These are phyloP conservation scores for Setipinna tenuifilis DNA, from an alignment of 2,797 vertebrate genomes.

Conservation along the genomic window DNA sequence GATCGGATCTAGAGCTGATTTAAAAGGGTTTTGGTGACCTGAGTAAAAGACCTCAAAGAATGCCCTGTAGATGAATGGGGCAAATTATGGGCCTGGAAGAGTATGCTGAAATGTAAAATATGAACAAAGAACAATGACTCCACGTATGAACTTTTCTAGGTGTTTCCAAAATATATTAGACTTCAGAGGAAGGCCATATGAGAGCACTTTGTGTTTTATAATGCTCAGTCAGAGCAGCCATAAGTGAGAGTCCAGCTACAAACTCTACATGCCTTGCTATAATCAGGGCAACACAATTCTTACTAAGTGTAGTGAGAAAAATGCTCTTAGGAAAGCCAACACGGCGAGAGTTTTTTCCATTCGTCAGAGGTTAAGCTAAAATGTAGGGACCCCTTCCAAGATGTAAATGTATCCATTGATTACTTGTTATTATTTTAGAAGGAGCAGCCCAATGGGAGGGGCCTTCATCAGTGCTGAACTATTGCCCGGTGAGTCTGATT, in stretches of 20 bases:
- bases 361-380: conserved; percentile 13
- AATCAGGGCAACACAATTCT: conserved; percentile 16
- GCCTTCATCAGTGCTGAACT: conserved; percentile 21
- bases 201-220: conserved; percentile 5
- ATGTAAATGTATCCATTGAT: conserved; percentile 24
- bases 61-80: conserved; percentile 18
- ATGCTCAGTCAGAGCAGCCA: not conserved
- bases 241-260: not conserved
- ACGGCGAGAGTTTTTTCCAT: conserved; percentile 1
- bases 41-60: not conserved
- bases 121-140: not conserved
- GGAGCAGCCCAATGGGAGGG: not conserved
- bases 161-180: conserved; percentile 2
- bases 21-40: not conserved
- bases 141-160: not conserved
- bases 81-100: not conserved
- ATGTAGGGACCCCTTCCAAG: conserved; percentile 12
- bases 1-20: conserved; percentile 8
- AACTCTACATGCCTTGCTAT: not conserved
- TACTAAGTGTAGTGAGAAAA: conserved; percentile 21
- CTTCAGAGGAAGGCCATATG: not conserved
- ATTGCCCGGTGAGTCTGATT: conserved; percentile 23
- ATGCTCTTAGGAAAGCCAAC: conserved; percentile 13
- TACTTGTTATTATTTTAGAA: conserved; percentile 22
- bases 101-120: not conserved